These are phyloP conservation scores for Propithecus coquereli DNA, from an alignment of 2,113 vertebrate genomes.

Conservation along the genomic window DNA sequence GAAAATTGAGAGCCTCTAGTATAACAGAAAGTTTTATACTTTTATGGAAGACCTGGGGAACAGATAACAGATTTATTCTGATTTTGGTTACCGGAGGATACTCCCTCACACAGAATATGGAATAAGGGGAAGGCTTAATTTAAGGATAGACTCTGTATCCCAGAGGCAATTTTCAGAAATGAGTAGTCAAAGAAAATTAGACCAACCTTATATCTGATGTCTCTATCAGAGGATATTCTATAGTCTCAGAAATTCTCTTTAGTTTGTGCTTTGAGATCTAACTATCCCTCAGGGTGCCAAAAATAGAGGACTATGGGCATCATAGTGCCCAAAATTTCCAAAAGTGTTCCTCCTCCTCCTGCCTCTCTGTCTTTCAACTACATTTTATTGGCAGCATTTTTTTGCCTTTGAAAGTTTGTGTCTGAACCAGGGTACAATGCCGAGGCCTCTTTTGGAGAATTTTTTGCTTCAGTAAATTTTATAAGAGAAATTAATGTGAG, in stretches of 20 bases:
- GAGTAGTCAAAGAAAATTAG: slow-evolving; percentile 22
- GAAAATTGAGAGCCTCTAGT: background rate
- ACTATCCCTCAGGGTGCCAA: background rate
- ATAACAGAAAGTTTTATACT: background rate
- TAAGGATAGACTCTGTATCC: slow-evolving; percentile 5
- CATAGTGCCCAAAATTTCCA: background rate
- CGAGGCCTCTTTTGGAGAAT: background rate
- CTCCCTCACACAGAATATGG: background rate
- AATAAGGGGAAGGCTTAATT: background rate
- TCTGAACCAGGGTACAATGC: background rate
- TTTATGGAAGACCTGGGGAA: background rate
- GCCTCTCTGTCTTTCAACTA: background rate
- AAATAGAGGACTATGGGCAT: background rate
- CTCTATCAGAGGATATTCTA: background rate
- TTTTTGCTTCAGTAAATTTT: slow-evolving; percentile 46
- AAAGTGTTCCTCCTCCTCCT: background rate
- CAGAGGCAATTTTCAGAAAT: slow-evolving; percentile 44
- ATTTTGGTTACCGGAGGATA: background rate
- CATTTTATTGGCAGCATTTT: background rate
- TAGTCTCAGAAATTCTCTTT: background rate
- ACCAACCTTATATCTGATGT: slow-evolving; percentile 23
- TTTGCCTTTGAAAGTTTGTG: background rate
- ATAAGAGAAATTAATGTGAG: slow-evolving; percentile 21
- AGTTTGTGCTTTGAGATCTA: background rate
- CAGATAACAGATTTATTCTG: background rate